A percentile compares a stretch with the other conserved stretches of the same genome.
phyloP scores from a whole-genome alignment of 2,113 vertebrate genomes.

The Donacobius atricapilla region DNA sequence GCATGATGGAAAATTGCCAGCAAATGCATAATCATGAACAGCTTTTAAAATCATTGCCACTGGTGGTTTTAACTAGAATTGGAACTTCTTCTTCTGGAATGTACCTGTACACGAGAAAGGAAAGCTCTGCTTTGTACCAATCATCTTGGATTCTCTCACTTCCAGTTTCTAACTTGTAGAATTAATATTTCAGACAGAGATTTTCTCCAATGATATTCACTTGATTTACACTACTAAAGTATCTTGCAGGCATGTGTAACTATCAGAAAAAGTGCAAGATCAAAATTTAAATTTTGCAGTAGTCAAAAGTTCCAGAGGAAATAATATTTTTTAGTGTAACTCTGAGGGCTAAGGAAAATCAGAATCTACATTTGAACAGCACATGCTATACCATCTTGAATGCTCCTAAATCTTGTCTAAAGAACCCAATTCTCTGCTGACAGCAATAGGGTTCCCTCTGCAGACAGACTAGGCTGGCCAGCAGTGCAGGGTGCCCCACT shows the following conservation, averaged over 20 bases:
- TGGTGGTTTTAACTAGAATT: background rate
- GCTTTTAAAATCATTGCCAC: background rate
- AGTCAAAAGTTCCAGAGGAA: background rate
- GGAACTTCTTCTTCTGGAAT: background rate
- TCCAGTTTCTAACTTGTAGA: background rate
- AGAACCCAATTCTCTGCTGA: background rate
- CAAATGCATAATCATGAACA: background rate
- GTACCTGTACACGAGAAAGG: background rate
- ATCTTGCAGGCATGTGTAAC: background rate
- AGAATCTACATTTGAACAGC: background rate
- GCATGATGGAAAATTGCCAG: background rate
- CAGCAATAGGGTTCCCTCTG: background rate
- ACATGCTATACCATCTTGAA: background rate
- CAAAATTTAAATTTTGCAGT: background rate
- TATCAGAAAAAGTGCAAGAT: background rate
- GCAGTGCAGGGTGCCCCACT: too few relatives aligned
- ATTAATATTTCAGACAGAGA: background rate
- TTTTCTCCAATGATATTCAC: background rate
- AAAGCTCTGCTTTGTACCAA: background rate
- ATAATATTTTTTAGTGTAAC: background rate
- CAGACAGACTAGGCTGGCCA: background rate
- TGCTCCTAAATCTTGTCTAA: background rate
- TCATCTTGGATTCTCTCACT: constrained; percentile 7
- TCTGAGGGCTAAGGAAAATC: background rate
- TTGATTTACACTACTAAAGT: background rate